These are phyloP conservation scores for Antennarius striatus DNA, from an alignment of 2,113 vertebrate genomes.

Conservation along the genomic window DNA sequence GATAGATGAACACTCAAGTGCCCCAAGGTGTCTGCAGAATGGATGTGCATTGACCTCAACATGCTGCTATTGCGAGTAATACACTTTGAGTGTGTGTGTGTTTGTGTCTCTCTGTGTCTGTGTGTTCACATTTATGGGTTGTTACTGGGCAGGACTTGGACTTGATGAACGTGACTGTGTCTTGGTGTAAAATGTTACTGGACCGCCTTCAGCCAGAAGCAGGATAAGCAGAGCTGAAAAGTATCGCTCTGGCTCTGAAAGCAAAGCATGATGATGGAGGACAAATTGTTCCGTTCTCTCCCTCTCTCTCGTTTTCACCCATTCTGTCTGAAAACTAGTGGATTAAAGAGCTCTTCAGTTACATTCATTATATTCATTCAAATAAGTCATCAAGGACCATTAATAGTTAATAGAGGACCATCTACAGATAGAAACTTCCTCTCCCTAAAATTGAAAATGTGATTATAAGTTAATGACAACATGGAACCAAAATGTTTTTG, in stretches of 20 bases:
- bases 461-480: conserved; percentile 53
- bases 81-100: conserved; percentile 18
- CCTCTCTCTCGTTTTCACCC: conserved; percentile 39
- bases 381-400: conserved; percentile 66
- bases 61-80: conserved; percentile 30
- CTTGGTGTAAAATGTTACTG: conserved; percentile 35
- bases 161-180: conserved; percentile 41
- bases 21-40: conserved; percentile 47
- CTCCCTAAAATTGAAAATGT: conserved; percentile 53
- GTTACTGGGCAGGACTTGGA: conserved; percentile 33
- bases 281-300: conserved; percentile 29
- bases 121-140: conserved; percentile 44
- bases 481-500: conserved; percentile 49
- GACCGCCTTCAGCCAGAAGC: conserved; percentile 19
- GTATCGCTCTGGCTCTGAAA: conserved; percentile 37
- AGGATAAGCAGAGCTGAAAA: conserved; percentile 42
- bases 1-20: conserved; percentile 49
- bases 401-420: conserved; percentile 71
- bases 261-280: background rate
- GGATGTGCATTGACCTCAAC: conserved; percentile 54
- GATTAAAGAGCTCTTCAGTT: conserved; percentile 48
- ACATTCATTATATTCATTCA: conserved; percentile 63
- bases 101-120: conserved; percentile 16
- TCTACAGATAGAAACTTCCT: conserved; percentile 72
- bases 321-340: conserved; percentile 48